A percentile compares a stretch with the other conserved stretches of the same genome.
Conservation (phyloP, 2,888 invertebrate genomes). For the Caenorhabditis virilis region DNA sequence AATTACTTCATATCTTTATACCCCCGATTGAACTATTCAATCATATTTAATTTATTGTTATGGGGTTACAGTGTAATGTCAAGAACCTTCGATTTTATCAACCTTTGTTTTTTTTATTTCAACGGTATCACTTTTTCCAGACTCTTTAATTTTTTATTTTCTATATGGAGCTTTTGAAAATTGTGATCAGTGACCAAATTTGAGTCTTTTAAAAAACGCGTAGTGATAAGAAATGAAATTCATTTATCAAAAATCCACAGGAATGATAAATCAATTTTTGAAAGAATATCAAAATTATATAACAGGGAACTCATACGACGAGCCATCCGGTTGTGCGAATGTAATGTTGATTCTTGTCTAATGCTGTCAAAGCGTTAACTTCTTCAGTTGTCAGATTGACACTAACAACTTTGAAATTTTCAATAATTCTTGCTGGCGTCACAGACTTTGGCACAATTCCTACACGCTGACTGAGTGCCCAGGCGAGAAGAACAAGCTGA, state of each 20-base stretch:
- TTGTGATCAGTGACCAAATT: background rate
- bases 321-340: slow-evolving; percentile 61
- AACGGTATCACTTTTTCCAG: too few species aligned
- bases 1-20: too few species aligned
- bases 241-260: too few species aligned
- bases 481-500: slow-evolving; percentile 74
- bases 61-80: too few species aligned
- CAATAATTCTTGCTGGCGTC: slow-evolving; percentile 54
- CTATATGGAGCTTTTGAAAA: too few species aligned
- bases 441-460: slow-evolving; percentile 69
- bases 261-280: too few species aligned
- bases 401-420: slow-evolving; percentile 55
- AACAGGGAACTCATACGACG: slow-evolving; percentile 34
- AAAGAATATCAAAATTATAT: slow-evolving; percentile 1
- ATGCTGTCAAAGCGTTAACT: slow-evolving; percentile 41
- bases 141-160: too few species aligned
- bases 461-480: slow-evolving; percentile 80
- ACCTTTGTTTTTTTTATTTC: too few species aligned
- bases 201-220: background rate
- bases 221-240: too few species aligned
- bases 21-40: too few species aligned
- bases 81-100: too few species aligned
- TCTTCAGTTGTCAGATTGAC: slow-evolving; percentile 48
- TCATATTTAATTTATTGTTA: too few species aligned
- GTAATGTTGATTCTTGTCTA: slow-evolving; percentile 56